phyloP scores from a whole-genome alignment of 2,113 vertebrate genomes.

The Mirounga angustirostris region DNA sequence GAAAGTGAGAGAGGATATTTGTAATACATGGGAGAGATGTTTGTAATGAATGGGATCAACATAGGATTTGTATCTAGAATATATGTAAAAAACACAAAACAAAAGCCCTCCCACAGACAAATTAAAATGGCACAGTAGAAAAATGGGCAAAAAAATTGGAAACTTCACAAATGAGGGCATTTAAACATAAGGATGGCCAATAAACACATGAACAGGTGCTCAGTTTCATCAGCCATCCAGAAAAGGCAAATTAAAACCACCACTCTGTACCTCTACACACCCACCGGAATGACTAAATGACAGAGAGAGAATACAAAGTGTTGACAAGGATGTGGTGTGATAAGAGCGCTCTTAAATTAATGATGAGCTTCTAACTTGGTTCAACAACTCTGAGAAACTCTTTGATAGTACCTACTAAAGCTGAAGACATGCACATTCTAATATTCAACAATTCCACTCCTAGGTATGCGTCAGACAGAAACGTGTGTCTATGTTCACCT shows the following conservation, averaged over 20 bases:
- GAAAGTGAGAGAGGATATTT: neutral
- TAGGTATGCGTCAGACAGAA: neutral
- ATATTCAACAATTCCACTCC: neutral
- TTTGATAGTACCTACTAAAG: neutral
- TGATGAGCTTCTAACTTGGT: neutral
- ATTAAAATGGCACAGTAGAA: slow-evolving; percentile 1
- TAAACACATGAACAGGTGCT: neutral
- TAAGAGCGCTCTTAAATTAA: neutral
- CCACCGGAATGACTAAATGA: neutral
- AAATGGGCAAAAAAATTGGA: neutral
- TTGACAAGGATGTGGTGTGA: neutral
- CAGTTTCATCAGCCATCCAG: neutral
- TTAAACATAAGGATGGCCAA: neutral
- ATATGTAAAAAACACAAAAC: neutral
- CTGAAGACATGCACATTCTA: neutral
- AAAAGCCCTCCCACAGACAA: neutral
- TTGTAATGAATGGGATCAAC: neutral
- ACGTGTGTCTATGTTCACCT: neutral
- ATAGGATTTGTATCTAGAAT: neutral
- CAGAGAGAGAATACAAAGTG: neutral
- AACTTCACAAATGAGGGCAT: neutral
- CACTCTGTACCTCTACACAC: neutral
- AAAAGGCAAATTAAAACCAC: neutral
- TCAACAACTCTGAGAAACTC: neutral
- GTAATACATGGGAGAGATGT: neutral